phyloP scores from a whole-genome alignment of 1,140 invertebrate genomes.

The Drosophila carrolli region DNA sequence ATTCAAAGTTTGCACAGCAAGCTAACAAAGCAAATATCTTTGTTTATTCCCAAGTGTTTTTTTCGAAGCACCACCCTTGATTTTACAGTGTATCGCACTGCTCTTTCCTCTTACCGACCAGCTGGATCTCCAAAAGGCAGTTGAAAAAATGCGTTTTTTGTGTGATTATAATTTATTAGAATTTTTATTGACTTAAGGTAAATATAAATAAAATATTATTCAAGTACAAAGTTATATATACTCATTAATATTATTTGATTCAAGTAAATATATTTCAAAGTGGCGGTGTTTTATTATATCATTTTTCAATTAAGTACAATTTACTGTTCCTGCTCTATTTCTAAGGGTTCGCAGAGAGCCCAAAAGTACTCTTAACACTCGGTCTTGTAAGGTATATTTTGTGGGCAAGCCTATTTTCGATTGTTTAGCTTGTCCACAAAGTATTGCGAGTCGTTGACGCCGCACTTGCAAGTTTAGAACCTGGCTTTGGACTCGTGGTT shows the following conservation, averaged over 20 bases:
- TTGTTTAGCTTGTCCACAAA: constrained; percentile 4
- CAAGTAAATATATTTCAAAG: constrained; percentile 81
- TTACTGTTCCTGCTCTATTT: constrained; percentile 69
- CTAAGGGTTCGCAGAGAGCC: constrained; percentile 34
- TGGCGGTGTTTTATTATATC: constrained; percentile 65
- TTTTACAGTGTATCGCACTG: no score
- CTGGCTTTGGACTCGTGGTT: constrained; percentile 12
- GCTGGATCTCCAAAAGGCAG: neutral
- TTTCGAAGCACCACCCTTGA: no score
- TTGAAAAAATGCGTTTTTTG: constrained; percentile 46
- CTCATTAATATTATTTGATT: constrained; percentile 83
- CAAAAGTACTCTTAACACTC: constrained; percentile 26
- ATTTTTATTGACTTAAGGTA: constrained; percentile 83
- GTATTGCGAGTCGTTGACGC: constrained; percentile 6
- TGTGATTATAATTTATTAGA: constrained; percentile 84
- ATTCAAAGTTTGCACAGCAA: no score
- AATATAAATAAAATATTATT: constrained; percentile 84
- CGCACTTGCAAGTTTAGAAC: constrained; percentile 27
- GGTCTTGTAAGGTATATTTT: constrained; percentile 5
- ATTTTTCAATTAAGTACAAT: constrained; percentile 73
- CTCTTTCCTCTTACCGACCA: no score
- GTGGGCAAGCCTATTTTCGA: constrained; percentile 8
- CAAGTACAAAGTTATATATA: constrained; percentile 84
- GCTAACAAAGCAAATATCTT: no score
- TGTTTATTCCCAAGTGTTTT: no score